Percentiles rank a stretch among this genome's conserved stretches.
Conservation (phyloP, 2,797 vertebrate genomes). For the Monodelphis domestica region DNA sequence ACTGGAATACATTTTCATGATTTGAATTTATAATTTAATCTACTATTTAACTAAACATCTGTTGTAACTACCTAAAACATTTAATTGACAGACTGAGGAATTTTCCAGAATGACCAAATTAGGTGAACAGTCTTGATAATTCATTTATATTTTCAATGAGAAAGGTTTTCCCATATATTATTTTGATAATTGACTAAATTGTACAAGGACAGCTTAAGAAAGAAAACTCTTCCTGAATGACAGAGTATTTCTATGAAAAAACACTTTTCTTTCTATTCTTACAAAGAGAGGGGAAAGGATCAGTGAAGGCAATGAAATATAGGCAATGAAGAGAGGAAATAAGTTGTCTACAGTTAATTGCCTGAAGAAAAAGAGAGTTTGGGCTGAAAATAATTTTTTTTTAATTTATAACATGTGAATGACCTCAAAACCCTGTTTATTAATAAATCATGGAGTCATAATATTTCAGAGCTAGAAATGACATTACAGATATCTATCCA, state of each 20-base stretch:
- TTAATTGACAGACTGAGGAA: not conserved
- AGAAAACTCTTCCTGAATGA: not conserved
- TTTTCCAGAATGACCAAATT: not conserved
- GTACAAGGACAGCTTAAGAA: not conserved
- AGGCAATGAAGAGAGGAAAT: not conserved
- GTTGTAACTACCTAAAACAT: not conserved
- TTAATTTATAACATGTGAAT: not conserved
- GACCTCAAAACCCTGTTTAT: not conserved
- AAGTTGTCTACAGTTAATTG: not conserved
- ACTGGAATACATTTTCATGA: not conserved
- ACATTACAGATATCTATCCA: not conserved
- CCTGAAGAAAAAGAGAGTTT: not conserved
- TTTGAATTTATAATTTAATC: not conserved
- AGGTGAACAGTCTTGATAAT: not conserved
- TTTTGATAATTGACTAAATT: not conserved
- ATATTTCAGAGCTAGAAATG: not conserved
- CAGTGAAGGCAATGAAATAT: not conserved
- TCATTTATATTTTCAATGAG: not conserved
- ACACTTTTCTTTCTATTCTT: not conserved
- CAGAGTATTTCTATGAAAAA: not conserved
- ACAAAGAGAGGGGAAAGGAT: not conserved
- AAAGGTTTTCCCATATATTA: not conserved
- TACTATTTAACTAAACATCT: not conserved
- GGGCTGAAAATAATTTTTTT: not conserved
- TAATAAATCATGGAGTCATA: not conserved